Conservation (phyloP, 2,888 invertebrate genomes). For the Tinea trinotella region DNA sequence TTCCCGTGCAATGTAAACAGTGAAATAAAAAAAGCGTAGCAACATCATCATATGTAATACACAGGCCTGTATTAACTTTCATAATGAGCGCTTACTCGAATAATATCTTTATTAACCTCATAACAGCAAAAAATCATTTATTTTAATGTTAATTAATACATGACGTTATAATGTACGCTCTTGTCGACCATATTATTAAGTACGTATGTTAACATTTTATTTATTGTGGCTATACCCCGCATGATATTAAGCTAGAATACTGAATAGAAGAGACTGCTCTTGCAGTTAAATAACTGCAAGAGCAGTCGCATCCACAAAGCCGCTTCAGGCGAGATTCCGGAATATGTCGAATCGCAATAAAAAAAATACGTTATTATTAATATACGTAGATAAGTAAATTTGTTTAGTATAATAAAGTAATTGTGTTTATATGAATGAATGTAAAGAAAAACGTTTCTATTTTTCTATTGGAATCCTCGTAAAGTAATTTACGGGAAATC, state of each 20-base stretch:
- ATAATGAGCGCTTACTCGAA: slow-evolving; percentile 30
- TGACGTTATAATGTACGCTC: background rate
- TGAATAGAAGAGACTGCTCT: no score
- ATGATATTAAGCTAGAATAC: no score
- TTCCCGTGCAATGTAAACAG: background rate
- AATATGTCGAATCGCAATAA: no score
- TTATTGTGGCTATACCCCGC: no score
- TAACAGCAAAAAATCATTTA: slow-evolving; percentile 29
- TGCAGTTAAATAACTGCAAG: no score
- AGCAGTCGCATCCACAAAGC: no score
- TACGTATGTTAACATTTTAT: no score
- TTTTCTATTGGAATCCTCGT: slow-evolving; percentile 9
- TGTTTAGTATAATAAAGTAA: no score
- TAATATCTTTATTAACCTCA: slow-evolving; percentile 30
- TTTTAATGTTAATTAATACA: slow-evolving; percentile 27
- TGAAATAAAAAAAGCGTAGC: background rate
- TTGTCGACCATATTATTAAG: background rate
- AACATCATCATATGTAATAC: slow-evolving; percentile 1
- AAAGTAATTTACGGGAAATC: slow-evolving; percentile 29
- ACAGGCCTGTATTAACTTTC: slow-evolving; percentile 24
- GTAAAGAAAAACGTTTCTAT: background rate
- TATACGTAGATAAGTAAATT: no score
- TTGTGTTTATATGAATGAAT: background rate
- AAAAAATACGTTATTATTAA: no score
- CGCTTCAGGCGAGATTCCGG: no score